Evolutionary conservation across 2,113 vertebrate species (phyloP).

Genomic region (Climacteris rufus): DNA sequence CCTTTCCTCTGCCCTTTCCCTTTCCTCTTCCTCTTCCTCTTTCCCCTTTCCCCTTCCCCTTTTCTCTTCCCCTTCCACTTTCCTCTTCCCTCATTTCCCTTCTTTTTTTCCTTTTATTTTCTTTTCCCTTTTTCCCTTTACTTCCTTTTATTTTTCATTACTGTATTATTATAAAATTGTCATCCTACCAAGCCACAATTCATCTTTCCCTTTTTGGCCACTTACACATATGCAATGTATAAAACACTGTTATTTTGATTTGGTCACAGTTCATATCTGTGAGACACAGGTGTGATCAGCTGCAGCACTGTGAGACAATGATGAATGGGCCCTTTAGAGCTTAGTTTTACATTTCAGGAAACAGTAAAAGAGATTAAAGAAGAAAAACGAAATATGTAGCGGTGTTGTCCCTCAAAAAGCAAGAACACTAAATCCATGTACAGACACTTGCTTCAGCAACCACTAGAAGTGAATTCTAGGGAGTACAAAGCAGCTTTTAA

Average conservation of each 20-base stretch:
- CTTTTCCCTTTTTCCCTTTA: fast-evolving
- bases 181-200: not conserved
- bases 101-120: not conserved
- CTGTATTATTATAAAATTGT: not conserved
- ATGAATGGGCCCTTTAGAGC: constrained; percentile 2
- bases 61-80: too few relatives aligned
- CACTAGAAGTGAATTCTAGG: not conserved
- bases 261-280: constrained; percentile 1
- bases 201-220: not conserved
- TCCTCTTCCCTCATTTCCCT: too few relatives aligned
- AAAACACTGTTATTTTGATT: constrained; percentile 5
- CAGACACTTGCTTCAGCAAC: not conserved
- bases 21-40: too few relatives aligned
- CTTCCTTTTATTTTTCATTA: not conserved
- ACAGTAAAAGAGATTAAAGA: not conserved
- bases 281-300: not conserved
- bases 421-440: not conserved
- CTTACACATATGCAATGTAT: not conserved
- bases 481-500: not conserved
- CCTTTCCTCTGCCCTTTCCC: too few relatives aligned
- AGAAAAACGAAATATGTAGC: not conserved
- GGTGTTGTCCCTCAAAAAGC: not conserved
- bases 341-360: constrained; percentile 26
- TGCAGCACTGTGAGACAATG: not conserved
- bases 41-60: not conserved